Evolutionary conservation across 92 coral and sea anemone genomes (phyloP).

Genomic region (Isaurus tuberculatus): DNA sequence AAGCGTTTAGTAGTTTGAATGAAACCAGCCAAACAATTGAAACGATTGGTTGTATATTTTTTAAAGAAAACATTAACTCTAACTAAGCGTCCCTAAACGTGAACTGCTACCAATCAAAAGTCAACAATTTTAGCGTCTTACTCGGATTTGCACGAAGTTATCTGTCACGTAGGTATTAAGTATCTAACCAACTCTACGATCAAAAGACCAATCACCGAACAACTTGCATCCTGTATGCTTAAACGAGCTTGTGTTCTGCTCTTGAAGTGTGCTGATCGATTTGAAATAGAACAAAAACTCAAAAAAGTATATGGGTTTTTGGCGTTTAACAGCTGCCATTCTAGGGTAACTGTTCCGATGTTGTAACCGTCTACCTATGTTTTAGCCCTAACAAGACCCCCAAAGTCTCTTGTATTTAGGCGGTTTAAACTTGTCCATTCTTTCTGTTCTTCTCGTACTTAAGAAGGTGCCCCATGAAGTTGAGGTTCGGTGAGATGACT

Average conservation of each 20-base stretch:
- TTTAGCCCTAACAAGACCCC: conserved; percentile 2
- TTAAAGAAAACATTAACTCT: too few relatives aligned
- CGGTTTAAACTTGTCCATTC: conserved; percentile 51
- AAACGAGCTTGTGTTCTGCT: neutral
- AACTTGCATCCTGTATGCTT: too few relatives aligned
- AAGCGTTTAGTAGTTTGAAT: neutral
- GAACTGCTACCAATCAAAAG: too few relatives aligned
- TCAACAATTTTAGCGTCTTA: too few relatives aligned
- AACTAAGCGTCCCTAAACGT: too few relatives aligned
- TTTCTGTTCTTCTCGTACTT: conserved; percentile 94
- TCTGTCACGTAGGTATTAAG: too few relatives aligned
- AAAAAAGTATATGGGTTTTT: neutral
- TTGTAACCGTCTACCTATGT: neutral
- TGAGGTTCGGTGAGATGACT: conserved; percentile 94
- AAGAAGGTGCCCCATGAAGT: conserved; percentile 98
- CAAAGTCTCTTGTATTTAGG: conserved; percentile 5
- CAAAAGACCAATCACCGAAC: too few relatives aligned
- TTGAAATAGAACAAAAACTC: conserved; percentile 10
- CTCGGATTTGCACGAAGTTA: too few relatives aligned
- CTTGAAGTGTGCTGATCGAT: neutral
- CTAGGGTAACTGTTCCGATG: neutral
- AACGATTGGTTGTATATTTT: too few relatives aligned
- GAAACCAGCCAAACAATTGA: too few relatives aligned
- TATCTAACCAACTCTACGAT: too few relatives aligned
- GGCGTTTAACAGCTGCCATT: neutral